Percentiles rank a stretch among this genome's conserved stretches.
Conservation (phyloP, 1,140 invertebrate species). For the Brachionus manjavacas region DNA sequence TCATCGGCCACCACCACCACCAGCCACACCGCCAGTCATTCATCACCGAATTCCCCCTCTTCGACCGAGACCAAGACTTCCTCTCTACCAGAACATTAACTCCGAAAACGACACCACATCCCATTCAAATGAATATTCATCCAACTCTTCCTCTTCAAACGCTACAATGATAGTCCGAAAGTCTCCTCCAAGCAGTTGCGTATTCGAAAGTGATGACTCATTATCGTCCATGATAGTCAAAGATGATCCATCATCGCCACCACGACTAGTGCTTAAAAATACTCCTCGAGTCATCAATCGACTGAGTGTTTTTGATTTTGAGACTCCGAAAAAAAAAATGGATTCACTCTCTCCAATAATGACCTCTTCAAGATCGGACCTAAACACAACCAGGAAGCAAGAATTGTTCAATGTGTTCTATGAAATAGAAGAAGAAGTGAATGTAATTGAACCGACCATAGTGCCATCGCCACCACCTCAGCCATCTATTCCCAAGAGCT, state of each 20-base stretch:
- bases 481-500: neutral
- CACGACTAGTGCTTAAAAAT: neutral
- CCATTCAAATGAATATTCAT: neutral
- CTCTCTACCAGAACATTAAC: neutral
- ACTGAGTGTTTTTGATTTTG: neutral
- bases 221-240: neutral
- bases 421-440: conserved; percentile 9
- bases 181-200: neutral
- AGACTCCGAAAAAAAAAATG: neutral
- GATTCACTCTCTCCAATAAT: neutral
- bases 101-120: neutral
- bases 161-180: neutral
- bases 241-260: neutral
- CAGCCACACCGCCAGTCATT: neutral
- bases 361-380: conserved; percentile 6
- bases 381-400: neutral
- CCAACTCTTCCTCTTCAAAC: conserved; percentile 11
- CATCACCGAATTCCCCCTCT: neutral
- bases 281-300: neutral
- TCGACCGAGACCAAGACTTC: neutral
- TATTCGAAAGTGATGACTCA: neutral
- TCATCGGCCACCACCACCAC: neutral
- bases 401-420: neutral
- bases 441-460: neutral
- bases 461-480: neutral